Evolutionary conservation across 2,888 invertebrate genomes (phyloP), one percentile per base, ranked within the genome.

Genomic region (Phrixothrix hirtus): DNA sequence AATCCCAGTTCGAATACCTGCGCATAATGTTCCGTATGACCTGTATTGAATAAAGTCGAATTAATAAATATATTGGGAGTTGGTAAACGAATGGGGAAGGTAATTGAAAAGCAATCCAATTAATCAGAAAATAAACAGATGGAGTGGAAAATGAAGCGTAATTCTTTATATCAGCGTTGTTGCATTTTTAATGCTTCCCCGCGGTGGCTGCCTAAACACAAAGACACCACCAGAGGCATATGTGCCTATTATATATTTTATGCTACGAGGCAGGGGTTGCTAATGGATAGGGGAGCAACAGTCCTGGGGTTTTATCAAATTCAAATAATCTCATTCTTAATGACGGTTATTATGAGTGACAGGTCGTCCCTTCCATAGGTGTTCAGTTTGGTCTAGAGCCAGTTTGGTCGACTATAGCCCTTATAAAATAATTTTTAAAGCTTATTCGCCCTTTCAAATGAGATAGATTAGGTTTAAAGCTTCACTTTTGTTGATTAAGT

Each of bases 241-340:
- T 62, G 60, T 59, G 59, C 52, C 58, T 59, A 58, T 60, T 62
- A 62, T 57, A 60, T 58, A 59, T 57, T 62, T 59, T 58, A 58
- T 55, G 54, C 53, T 52, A 39, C 43, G 47, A 57, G 51, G 39
- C 42, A 48, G 50, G 63, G 60, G 62, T 58, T 47, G 59, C 61
- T 63, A 63, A 63, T 63, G 61, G 59, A 59, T 53, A 50, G 61
- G 59, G 60, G 55, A 59, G 43, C 55, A 55, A 58, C 55, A 55
- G 56, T 54, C 57, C 54, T 55, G 55, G 50, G 58, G 52, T 61
- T 62, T 64, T 64, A 64, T 64, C 62, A 62, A 62, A 64, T 64
- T 64, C 62, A 60, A 62, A 62, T 64, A 62, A 64, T 62, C 61
- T 61, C 58, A 49, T 60, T 59, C 60, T 58, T 61, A 60, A 64